These are phyloP conservation scores for Macrosoma leucophasiata DNA, from an alignment of 2,888 invertebrate species.

Conservation along the genomic window DNA sequence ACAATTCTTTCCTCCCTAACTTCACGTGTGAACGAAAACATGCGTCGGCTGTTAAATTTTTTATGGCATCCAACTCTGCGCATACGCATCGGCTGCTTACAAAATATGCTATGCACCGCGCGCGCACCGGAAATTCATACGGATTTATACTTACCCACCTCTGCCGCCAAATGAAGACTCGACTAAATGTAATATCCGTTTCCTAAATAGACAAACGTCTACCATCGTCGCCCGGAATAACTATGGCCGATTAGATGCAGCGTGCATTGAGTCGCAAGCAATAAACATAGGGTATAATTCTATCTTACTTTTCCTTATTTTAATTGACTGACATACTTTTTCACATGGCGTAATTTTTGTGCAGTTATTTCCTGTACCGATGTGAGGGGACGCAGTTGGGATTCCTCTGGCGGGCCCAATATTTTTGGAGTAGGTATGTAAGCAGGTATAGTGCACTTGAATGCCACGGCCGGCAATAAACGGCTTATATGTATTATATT, in stretches of 20 bases:
- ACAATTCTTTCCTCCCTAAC: constrained; percentile 42
- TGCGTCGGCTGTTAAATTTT: constrained; percentile 57
- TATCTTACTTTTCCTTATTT: too few relatives aligned
- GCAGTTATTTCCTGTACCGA: too few relatives aligned
- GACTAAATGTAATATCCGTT: constrained; percentile 75
- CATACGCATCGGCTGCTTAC: constrained; percentile 61
- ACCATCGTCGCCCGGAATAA: constrained; percentile 70
- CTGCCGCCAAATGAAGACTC: constrained; percentile 71
- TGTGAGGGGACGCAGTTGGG: too few relatives aligned
- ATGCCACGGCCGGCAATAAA: too few relatives aligned
- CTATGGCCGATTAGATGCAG: constrained; percentile 65
- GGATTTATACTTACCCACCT: constrained; percentile 69
- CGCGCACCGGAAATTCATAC: constrained; percentile 65
- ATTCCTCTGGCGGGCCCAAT: too few relatives aligned
- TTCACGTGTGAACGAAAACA: constrained; percentile 50
- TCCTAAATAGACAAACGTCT: constrained; percentile 75
- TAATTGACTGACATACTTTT: too few relatives aligned
- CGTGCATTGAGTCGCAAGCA: constrained; percentile 34
- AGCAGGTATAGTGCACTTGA: too few relatives aligned
- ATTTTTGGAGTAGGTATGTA: too few relatives aligned
- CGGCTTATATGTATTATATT: too few relatives aligned
- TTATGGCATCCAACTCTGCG: constrained; percentile 53
- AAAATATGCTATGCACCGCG: constrained; percentile 69
- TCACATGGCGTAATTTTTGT: too few relatives aligned
- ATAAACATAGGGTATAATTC: constrained; percentile 8